A percentile compares a stretch with the other conserved stretches of the same genome.
Conservation (phyloP, 2,797 vertebrate species). For the Cyclura pinguis region DNA sequence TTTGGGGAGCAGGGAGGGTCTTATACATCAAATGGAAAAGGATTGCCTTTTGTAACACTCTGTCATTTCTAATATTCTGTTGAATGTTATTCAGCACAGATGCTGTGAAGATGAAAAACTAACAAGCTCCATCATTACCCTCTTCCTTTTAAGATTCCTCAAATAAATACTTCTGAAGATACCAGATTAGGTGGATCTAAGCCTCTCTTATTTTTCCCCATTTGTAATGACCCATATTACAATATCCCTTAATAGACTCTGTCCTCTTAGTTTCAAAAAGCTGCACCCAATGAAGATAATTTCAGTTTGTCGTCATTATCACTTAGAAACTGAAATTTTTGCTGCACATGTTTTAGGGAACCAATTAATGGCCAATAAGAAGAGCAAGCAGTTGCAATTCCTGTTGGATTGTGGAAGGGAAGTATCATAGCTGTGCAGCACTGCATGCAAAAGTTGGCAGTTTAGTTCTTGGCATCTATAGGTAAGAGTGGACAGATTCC, state of each 20-base stretch:
- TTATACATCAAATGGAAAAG: not conserved
- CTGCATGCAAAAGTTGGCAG: not conserved
- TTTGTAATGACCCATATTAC: slow-evolving; percentile 20
- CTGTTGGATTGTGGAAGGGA: not conserved
- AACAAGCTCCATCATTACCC: slow-evolving; percentile 8
- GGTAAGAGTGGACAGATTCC: not conserved
- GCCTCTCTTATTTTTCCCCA: not conserved
- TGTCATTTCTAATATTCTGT: not conserved
- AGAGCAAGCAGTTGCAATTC: slow-evolving; percentile 8
- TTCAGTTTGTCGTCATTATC: slow-evolving; percentile 14
- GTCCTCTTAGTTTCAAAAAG: not conserved
- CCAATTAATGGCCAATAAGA: slow-evolving; percentile 24
- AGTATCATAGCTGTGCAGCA: not conserved
- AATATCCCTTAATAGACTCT: slow-evolving; percentile 17
- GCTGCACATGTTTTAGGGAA: not conserved
- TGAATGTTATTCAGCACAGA: slow-evolving; percentile 20
- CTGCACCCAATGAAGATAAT: slow-evolving; percentile 9
- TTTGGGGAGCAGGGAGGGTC: not conserved
- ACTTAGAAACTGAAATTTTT: slow-evolving; percentile 10
- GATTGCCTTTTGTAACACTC: slow-evolving; percentile 1
- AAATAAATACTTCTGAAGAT: slow-evolving; percentile 21
- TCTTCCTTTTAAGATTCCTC: slow-evolving; percentile 5
- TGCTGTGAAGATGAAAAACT: slow-evolving; percentile 17
- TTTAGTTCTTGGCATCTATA: not conserved
- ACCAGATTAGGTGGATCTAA: not conserved